Evolutionary conservation across 1,140 invertebrate species (phyloP), one percentile per base, ranked within the genome.

Genomic region (Diabrotica undecimpunctata): DNA sequence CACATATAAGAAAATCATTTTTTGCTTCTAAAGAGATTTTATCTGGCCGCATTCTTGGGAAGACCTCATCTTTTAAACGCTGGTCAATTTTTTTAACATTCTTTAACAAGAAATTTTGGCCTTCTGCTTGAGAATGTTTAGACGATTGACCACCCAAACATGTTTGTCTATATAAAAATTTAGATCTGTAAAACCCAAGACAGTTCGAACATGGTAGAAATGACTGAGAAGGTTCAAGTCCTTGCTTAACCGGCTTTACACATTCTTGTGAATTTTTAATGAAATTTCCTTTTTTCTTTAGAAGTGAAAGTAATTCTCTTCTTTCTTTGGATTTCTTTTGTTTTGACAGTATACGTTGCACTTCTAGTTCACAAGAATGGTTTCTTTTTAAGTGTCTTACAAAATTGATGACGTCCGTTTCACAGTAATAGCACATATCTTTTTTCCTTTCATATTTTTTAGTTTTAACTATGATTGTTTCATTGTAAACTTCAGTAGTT

Each of bases 1-100:
- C 55, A 61, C 70, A 71, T 11, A 71, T 71, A 13, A 71, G 50
- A 14, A 38, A n/a, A 61, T 69, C 64, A 75, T 54, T 69, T 60
- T 71, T 71, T 39, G 69, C 70, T 55, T 58, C 57, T 38, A 71
- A 7, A 55, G 69, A 69, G 46, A 71, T 60, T 61, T 68, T 67
- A 64, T 74, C 72, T 39, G 70, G 46, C 38, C 64, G 57, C 70
- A 72, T 72, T 12, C 59, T 35, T 11, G 66, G 57, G 66, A 72
- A 72, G 37, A 72, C 67, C 60, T 71, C 66, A 52, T 55, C 52
- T 62, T 60, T 64, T 51, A 72, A 66, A 60, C 38, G 56, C 9
- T 12, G 39, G 55, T 68, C 41, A 65, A 55, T 61, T 62, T 46
- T 41, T n/a, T 39, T 56, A 35, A 25, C n/a, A 62, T 38, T 36